phyloP scores from a whole-genome alignment of 2,113 vertebrate species.

The Trogon surrucura region DNA sequence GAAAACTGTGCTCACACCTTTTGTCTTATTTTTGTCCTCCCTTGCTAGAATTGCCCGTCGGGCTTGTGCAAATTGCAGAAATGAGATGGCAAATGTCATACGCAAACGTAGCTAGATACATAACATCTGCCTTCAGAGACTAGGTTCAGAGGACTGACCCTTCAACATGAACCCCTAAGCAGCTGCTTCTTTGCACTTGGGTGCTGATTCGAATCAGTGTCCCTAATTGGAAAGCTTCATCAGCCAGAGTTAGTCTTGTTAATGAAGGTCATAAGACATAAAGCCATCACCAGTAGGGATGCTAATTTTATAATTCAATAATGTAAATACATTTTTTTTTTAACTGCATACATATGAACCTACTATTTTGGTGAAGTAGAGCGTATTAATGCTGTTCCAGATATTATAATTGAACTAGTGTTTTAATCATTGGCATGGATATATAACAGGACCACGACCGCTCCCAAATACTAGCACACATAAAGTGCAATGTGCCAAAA shows the following conservation, averaged over 20 bases:
- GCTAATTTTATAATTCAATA: neutral
- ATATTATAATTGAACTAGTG: neutral
- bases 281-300: neutral
- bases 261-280: neutral
- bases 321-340: neutral
- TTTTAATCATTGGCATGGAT: neutral
- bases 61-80: neutral
- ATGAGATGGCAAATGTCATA: neutral
- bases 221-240: neutral
- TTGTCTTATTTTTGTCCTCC: neutral
- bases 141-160: neutral
- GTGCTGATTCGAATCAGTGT: neutral
- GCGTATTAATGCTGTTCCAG: neutral
- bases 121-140: neutral
- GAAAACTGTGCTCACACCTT: neutral
- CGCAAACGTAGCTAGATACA: neutral
- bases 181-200: neutral
- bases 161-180: neutral
- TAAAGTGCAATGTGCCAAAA: constrained; percentile 1
- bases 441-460: neutral
- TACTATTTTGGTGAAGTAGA: neutral
- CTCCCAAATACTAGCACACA: neutral
- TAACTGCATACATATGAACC: neutral
- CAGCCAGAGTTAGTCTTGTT: neutral
- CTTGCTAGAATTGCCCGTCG: neutral